These are phyloP conservation scores for Diploscapter pachys DNA, from an alignment of 1,140 invertebrate species.

Conservation along the genomic window DNA sequence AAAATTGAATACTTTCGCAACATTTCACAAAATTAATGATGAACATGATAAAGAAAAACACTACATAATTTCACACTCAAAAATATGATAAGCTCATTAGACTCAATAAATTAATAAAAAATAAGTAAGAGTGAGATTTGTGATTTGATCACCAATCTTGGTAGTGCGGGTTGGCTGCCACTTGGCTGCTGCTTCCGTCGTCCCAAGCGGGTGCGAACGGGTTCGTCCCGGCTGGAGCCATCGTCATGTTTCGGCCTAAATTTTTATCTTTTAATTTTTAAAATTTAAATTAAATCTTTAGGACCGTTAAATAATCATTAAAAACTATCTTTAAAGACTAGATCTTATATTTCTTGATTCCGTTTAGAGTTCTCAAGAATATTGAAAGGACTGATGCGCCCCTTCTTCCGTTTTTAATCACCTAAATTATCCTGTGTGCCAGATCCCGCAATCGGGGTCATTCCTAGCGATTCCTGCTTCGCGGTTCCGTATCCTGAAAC, in stretches of 20 bases:
- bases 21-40: neutral
- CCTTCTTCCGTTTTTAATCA: neutral
- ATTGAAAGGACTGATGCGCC: neutral
- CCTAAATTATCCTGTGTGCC: neutral
- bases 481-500: constrained; percentile 2
- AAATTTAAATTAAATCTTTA: neutral
- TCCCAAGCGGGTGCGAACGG: constrained; percentile 25
- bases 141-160: constrained; percentile 23
- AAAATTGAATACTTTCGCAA: constrained; percentile 23
- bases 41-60: neutral
- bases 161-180: constrained; percentile 24
- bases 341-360: too few relatives aligned
- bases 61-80: too few relatives aligned
- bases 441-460: neutral
- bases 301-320: neutral
- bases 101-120: neutral
- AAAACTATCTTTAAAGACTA: too few relatives aligned
- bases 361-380: too few relatives aligned
- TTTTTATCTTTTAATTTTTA: neutral
- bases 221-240: constrained; percentile 8
- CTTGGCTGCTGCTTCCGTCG: constrained; percentile 6
- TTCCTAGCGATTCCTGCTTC: neutral
- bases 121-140: constrained; percentile 1
- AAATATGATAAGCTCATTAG: constrained; percentile 9
- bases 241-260: neutral